Evolutionary conservation across 2,113 vertebrate genomes (phyloP), one percentile per base, ranked within the genome.

Genomic region (Ceyx melanurus): DNA sequence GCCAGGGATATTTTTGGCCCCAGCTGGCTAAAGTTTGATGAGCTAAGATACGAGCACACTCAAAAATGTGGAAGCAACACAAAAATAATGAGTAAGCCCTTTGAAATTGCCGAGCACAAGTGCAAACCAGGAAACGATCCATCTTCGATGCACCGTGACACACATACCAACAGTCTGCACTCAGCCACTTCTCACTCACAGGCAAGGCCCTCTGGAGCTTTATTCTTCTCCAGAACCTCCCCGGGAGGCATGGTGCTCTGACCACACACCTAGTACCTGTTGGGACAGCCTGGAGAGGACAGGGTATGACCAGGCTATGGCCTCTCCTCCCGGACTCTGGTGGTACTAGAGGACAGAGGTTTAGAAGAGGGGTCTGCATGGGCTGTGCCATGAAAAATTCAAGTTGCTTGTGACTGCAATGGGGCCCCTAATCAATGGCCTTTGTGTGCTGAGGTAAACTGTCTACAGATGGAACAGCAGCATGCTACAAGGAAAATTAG

Each of bases 11-110:
- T 92, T 96, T 96, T 67, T 89, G 84, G 86, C 67, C 71, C 78
- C 91, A 93, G 87, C 87, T 95, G 91, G 68, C 68, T 80, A 33
- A 89, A 89, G 56, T 95, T 76, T 86, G 91, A 95, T 93, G 92
- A 95, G 89, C 91, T 91, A 78, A 89, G 85, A 93, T 66, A 61
- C 0, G 17, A 95, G 73, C 42, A 53, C 0, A 12, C 82, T 95
- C 20, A 7, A 48, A 94, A 95, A 67, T 37, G 43, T 94, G 91
- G 57, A 95, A 91, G 78, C 89, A 83, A 93, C 89, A 85, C 58
- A 78, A 92, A 96, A 94, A 83, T 71, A 91, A 95, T 79, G 92
- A 89, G 75, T 89, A 89, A 93, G 72, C 72, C 72, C 75, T 92
- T 89, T 89, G 79, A 93, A 96, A 96, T 91, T 76, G 88, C 51